Percentiles rank a stretch among this genome's conserved stretches.
phyloP scores from a whole-genome alignment of 2,888 invertebrate species.

The Hecatera dysodea region DNA sequence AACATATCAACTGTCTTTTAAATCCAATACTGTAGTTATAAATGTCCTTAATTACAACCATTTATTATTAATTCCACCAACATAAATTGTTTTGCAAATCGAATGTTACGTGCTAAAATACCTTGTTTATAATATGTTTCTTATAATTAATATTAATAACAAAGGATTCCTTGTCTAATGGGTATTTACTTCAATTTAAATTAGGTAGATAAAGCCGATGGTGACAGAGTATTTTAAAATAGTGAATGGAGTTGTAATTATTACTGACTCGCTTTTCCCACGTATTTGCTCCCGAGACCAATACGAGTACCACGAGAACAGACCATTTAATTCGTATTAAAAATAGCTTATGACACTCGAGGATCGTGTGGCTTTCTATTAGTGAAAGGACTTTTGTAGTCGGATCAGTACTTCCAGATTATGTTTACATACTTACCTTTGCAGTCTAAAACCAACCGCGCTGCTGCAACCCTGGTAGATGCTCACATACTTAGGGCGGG shows the following conservation, averaged over 20 bases:
- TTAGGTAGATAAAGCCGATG: not conserved
- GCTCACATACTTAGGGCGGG: too few species aligned
- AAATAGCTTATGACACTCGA: not conserved
- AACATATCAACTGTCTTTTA: conserved; percentile 44
- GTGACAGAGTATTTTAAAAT: not conserved
- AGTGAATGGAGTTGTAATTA: conserved; percentile 1
- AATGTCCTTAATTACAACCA: conserved; percentile 44
- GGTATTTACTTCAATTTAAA: conserved; percentile 7
- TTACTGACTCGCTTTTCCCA: not conserved
- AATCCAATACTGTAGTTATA: conserved; percentile 5
- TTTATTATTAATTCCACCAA: conserved; percentile 31
- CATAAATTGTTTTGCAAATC: conserved; percentile 42
- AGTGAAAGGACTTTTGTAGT: not conserved
- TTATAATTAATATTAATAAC: conserved; percentile 25
- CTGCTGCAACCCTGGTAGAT: too few species aligned
- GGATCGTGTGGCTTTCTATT: not conserved
- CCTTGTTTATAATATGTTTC: not conserved
- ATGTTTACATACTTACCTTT: not conserved
- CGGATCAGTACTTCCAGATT: not conserved
- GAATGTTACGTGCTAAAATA: conserved; percentile 21
- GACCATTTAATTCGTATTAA: not conserved
- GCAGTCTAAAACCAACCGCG: too few species aligned
- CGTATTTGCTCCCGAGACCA: not conserved
- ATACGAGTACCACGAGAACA: not conserved
- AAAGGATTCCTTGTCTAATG: conserved; percentile 7